Percentiles rank a stretch among this genome's conserved stretches.
Conservation (phyloP, 2,888 invertebrate genomes). For the Brachypalpus laphriformis region DNA sequence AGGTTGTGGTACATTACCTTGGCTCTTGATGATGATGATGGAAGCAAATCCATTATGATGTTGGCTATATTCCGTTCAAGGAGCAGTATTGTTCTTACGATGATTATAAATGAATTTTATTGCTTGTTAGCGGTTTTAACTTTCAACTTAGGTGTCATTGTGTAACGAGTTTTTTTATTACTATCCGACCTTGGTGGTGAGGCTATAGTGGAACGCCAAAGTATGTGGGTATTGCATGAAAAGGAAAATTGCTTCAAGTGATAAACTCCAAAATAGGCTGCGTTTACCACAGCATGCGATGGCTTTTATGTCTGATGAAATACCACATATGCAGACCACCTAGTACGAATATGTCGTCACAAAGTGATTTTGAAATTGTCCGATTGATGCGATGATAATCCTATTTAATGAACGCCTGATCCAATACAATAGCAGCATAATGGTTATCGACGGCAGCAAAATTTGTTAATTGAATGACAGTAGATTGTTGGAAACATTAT, state of each 20-base stretch:
- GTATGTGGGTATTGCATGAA: too few species aligned
- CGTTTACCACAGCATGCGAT: not conserved
- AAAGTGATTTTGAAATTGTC: slow-evolving; percentile 10
- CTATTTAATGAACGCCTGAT: not conserved
- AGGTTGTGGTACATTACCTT: slow-evolving; percentile 62
- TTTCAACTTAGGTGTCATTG: slow-evolving; percentile 17
- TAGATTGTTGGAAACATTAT: not conserved
- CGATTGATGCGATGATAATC: not conserved
- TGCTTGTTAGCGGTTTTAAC: slow-evolving; percentile 33
- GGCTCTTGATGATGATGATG: slow-evolving; percentile 50
- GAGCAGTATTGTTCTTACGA: slow-evolving; percentile 38
- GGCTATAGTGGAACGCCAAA: too few species aligned
- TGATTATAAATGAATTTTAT: slow-evolving; percentile 68
- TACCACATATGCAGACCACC: too few species aligned
- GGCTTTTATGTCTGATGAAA: not conserved
- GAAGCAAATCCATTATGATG: slow-evolving; percentile 53
- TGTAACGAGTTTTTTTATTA: not conserved
- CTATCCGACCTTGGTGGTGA: too few species aligned
- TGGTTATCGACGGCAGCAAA: not conserved
- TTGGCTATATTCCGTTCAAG: slow-evolving; percentile 15
- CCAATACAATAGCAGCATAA: not conserved
- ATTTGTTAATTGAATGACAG: slow-evolving; percentile 30
- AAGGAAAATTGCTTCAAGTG: not conserved
- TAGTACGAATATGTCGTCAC: too few species aligned
- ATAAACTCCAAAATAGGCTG: not conserved